Percentiles rank a stretch among this genome's conserved stretches.
These are phyloP conservation scores for Megaceryle maxima DNA, from an alignment of 2,113 vertebrate species.

Conservation along the genomic window DNA sequence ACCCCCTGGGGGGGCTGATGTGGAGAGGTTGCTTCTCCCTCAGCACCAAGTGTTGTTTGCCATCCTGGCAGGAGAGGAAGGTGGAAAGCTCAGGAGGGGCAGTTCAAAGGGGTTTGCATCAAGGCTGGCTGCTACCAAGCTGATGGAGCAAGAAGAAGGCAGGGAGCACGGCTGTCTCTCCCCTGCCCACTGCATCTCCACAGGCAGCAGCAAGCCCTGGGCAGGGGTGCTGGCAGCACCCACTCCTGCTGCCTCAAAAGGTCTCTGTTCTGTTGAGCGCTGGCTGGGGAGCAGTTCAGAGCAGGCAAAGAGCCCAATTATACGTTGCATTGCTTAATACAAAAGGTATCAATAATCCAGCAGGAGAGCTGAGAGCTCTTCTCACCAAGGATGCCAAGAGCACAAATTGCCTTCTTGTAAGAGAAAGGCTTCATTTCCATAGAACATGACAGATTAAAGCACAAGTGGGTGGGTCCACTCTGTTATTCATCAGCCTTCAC, in stretches of 20 bases:
- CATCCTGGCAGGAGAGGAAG: neutral
- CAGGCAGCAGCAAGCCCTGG: neutral
- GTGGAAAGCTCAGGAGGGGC: neutral
- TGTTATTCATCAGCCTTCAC: conserved; percentile 62
- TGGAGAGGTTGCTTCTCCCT: neutral
- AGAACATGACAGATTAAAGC: conserved; percentile 62
- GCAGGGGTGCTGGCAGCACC: neutral
- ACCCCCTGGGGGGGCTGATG: neutral
- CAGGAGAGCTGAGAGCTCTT: conserved; percentile 10
- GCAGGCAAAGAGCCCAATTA: neutral
- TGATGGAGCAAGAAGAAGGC: neutral
- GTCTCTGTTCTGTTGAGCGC: neutral
- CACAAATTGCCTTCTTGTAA: conserved; percentile 62
- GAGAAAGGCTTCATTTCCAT: conserved; percentile 60
- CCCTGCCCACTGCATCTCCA: neutral
- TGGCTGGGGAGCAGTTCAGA: neutral
- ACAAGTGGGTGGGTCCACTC: conserved; percentile 59
- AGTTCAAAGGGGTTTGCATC: neutral
- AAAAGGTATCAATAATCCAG: conserved; percentile 55
- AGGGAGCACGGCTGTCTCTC: accelerated
- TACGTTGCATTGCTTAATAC: neutral
- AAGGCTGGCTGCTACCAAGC: neutral
- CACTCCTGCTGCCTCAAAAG: accelerated
- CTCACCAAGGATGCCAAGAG: conserved; percentile 2
- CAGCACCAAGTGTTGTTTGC: neutral